Base-by-base conservation (phyloP, 2,113 vertebrate genomes). In the Centropus bengalensis region DNA sequence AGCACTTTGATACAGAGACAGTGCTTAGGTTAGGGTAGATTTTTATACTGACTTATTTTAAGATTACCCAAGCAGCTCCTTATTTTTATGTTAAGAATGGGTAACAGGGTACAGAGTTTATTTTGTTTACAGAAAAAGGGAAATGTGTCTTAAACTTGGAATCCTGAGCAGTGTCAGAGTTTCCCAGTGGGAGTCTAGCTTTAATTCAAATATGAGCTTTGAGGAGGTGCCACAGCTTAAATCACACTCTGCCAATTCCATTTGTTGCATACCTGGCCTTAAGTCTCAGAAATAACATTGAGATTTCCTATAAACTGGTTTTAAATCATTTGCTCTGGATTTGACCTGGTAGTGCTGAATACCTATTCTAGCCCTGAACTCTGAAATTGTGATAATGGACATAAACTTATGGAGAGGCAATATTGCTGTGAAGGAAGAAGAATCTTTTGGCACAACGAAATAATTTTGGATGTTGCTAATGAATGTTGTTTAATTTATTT, bases 71-170 rank as follows among this genome's bases (percentile, higher is more conserved):
- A 90, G 82, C 21, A 86, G 58, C 56, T 94, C 62, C 44, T 88
- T 88, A 73, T 83, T 89, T 92, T 94, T 64, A 63, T 85, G 56
- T 91, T 93, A 90, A 85, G 77, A 78, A 79, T 73, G 86, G 69
- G 81, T 92, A 86, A 86, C 54, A 91, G 91, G 82, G 69, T 88
- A 91, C 62, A 81, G 74, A 91, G 66, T 91, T 91, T 96, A 91
- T 96, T 95, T 93, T 95, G 95, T 97, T 96, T 95, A 95, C 86
- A 91, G 82, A 90, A 81, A 80, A 91, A 88, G 54, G 36, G 82
- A 94, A 91, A 5, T 51, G 64, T 86, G n/a, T 95, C 81, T 86
- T 74, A 95, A 81, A 78, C 15, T 81, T 47, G 60, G 85, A 91
- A 88, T 94, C 68, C 56, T 86, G 76, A 91, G 76, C 30, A 68